phyloP scores from a whole-genome alignment of 1,140 invertebrate genomes.

The Pseudomyrmex gracilis region DNA sequence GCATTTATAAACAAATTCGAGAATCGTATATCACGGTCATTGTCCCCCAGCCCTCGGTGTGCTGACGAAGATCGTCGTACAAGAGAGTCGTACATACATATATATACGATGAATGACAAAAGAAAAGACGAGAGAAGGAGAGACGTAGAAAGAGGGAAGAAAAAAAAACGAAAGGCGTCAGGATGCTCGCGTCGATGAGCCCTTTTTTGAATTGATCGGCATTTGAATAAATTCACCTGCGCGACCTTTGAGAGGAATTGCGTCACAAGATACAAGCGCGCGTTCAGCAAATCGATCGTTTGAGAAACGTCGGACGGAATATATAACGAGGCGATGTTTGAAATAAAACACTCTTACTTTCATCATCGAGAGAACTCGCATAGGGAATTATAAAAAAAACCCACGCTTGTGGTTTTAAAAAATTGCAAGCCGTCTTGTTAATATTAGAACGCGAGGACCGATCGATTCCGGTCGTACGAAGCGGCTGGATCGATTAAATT shows the following conservation, averaged over 20 bases:
- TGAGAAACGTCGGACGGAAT: constrained; percentile 10
- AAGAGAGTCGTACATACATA: constrained; percentile 57
- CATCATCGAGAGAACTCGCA: no score
- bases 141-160: constrained; percentile 37
- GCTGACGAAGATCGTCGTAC: constrained; percentile 49
- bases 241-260: constrained; percentile 44
- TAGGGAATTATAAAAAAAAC: no score
- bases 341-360: neutral
- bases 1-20: constrained; percentile 80
- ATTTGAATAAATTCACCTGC: constrained; percentile 81
- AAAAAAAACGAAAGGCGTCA: constrained; percentile 14
- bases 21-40: constrained; percentile 79
- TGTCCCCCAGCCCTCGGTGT: constrained; percentile 65
- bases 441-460: no score
- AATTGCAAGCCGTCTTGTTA: no score
- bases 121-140: constrained; percentile 49
- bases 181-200: constrained; percentile 69
- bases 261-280: constrained; percentile 47
- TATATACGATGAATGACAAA: constrained; percentile 67
- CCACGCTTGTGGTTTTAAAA: no score
- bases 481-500: neutral
- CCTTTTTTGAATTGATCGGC: constrained; percentile 71
- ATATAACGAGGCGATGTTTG: neutral
- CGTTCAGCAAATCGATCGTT: constrained; percentile 40
- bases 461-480: neutral